These are phyloP conservation scores for Pristionchus exspectatus DNA, from an alignment of 2,888 invertebrate species.

Conservation along the genomic window DNA sequence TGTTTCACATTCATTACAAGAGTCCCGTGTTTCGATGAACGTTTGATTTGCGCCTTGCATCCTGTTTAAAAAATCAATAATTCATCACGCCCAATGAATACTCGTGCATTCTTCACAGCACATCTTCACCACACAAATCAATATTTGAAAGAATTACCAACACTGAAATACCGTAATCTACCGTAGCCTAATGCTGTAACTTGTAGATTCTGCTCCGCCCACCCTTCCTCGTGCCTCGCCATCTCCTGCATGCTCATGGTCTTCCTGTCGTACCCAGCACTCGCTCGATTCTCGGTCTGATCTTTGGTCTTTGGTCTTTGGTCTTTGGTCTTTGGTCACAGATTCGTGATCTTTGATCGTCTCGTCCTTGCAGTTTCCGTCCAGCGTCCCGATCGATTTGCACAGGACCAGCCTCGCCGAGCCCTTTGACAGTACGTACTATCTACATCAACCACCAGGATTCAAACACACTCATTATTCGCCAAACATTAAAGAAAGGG, in stretches of 20 bases:
- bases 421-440: slow-evolving; percentile 37
- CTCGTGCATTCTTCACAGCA: too few relatives aligned
- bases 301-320: slow-evolving; percentile 13
- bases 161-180: too few relatives aligned
- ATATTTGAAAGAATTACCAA: too few relatives aligned
- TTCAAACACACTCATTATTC: not conserved
- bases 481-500: not conserved
- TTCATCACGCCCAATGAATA: too few relatives aligned
- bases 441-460: not conserved
- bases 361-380: slow-evolving; percentile 18
- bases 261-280: slow-evolving; percentile 74
- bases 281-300: slow-evolving; percentile 66
- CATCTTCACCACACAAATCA: too few relatives aligned
- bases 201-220: slow-evolving; percentile 75
- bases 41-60: too few relatives aligned
- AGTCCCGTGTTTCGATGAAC: too few relatives aligned
- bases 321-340: not conserved
- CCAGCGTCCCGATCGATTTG: slow-evolving; percentile 63
- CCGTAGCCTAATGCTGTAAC: too few relatives aligned
- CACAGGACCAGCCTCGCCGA: slow-evolving; percentile 58
- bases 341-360: too few relatives aligned
- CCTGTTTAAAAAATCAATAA: too few relatives aligned
- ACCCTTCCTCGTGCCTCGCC: slow-evolving; percentile 71
- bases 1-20: not conserved
- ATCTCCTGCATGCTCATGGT: slow-evolving; percentile 72